These are phyloP conservation scores for Chymomyza amoena DNA, from an alignment of 2,888 invertebrate species.

Conservation along the genomic window DNA sequence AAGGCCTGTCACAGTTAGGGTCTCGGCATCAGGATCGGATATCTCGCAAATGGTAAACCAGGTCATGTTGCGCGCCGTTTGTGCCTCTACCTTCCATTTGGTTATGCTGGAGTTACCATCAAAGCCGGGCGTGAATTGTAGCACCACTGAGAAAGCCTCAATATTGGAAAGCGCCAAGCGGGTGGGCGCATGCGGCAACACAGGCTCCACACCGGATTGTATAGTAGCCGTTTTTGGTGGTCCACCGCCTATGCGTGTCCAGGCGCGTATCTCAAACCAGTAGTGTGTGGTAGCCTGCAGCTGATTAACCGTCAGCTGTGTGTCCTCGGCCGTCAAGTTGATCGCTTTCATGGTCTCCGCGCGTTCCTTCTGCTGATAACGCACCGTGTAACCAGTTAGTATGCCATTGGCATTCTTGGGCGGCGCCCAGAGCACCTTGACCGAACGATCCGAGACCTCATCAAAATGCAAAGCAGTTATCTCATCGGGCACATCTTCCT, in stretches of 20 bases:
- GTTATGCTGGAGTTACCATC: constrained; percentile 99
- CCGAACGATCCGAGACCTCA: constrained; percentile 94
- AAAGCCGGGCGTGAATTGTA: constrained; percentile 98
- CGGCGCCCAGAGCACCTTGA: constrained; percentile 93
- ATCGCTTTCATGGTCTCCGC: constrained; percentile 85
- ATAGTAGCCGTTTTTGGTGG: constrained; percentile 90
- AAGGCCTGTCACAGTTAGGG: constrained; percentile 91
- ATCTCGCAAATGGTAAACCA: constrained; percentile 93
- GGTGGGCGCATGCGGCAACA: constrained; percentile 93
- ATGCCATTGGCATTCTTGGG: constrained; percentile 94
- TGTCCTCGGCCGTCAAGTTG: constrained; percentile 86
- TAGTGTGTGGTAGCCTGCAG: constrained; percentile 93
- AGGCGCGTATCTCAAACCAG: constrained; percentile 92
- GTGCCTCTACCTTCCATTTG: constrained; percentile 96
- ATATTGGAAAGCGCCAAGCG: constrained; percentile 96
- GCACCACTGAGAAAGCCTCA: constrained; percentile 93
- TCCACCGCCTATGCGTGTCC: constrained; percentile 91
- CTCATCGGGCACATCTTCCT: constrained; percentile 96
- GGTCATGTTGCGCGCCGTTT: constrained; percentile 89
- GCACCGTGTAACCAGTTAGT: constrained; percentile 89
- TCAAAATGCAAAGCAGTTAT: constrained; percentile 91
- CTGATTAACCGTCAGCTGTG: constrained; percentile 86
- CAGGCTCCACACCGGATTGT: constrained; percentile 98
- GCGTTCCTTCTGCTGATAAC: constrained; percentile 89
- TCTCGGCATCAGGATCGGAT: constrained; percentile 91